Evolutionary conservation across 2,113 vertebrate species (phyloP), one percentile per base, ranked within the genome.

Genomic region (Chlorodrepanis virens): DNA sequence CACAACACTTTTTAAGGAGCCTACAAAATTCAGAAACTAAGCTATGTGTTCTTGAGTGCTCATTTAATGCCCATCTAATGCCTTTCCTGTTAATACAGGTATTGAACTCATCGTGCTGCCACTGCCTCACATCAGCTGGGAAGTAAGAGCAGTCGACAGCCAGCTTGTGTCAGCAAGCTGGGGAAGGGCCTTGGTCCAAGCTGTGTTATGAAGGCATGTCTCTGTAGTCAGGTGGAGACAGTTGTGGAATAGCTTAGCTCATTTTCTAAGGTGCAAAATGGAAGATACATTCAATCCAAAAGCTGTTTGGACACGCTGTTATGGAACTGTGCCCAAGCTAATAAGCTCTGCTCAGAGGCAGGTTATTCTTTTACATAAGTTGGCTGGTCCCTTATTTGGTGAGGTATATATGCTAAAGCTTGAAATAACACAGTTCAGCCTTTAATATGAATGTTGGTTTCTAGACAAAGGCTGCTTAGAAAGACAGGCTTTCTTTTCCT

Each of bases 221-320:
- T 94, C 9, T 49, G n/a, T 60, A 90, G 95, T 93, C 94, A 94
- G 82, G 67, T 72, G 88, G 92, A 97, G 82, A 83, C 67, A 50
- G 88, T 45, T 83, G 28, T 93, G 95, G 96, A 97, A 96, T 20
- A 83, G 85, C 63, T 95, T 95, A 95, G 90, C 71, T 97, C 94
- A 95, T 88, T 96, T 92, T 97, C 85, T 95, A 85, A 93, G 84
- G 63, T 80, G 90, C 88, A 97, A 90, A 94, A 92, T 94, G 90
- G 94, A 92, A 96, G 94, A 93, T 37, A 61, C 12, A 29, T 69
- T 85, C 88, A 92, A 57, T 88, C 92, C 94, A 93, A 94, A 95
- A 87, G 68, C 90, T 93, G 95, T 90, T 94, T 88, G 95, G 92
- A 94, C 95, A 93, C 0, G 90, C 75, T 93, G 65, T 24, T 39